A percentile compares a stretch with the other conserved stretches of the same genome.
Evolutionary conservation across 2,888 invertebrate species (phyloP).

Genomic region (Linnaemya tessellans): DNA sequence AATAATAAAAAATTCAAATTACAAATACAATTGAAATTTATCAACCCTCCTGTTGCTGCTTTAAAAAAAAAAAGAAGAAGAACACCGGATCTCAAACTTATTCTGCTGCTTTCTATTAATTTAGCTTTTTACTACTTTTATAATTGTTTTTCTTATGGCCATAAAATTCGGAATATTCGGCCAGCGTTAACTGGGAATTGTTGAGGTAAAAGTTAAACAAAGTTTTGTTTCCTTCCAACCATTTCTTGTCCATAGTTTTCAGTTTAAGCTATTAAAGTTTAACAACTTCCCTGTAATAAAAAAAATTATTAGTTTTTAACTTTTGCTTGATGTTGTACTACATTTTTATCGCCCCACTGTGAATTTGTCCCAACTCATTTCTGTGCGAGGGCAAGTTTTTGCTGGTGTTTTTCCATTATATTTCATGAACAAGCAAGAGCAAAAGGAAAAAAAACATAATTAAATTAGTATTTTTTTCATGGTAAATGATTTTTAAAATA

Average conservation of each 20-base stretch:
- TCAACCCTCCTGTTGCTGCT: neutral
- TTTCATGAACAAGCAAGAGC: constrained; percentile 15
- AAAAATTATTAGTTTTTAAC: neutral
- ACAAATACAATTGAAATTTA: no score
- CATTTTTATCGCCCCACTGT: neutral
- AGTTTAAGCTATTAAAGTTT: neutral
- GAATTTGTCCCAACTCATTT: neutral
- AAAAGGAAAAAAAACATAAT: constrained; percentile 11
- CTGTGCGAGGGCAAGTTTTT: neutral
- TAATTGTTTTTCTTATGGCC: neutral
- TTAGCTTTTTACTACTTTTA: constrained; percentile 14
- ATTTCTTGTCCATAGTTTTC: neutral
- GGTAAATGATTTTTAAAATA: constrained; percentile 47
- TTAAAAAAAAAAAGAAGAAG: constrained; percentile 39
- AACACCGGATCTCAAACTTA: constrained; percentile 1
- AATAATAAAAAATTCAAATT: no score
- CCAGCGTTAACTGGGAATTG: neutral
- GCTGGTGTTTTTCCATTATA: neutral
- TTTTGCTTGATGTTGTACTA: neutral
- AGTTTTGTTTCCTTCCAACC: neutral
- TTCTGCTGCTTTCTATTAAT: neutral
- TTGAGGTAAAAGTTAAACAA: neutral
- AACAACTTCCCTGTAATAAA: neutral
- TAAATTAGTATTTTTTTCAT: constrained; percentile 60
- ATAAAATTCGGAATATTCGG: neutral